Base-by-base conservation (phyloP, 2,113 vertebrate genomes). In the Crotalus helleri region DNA sequence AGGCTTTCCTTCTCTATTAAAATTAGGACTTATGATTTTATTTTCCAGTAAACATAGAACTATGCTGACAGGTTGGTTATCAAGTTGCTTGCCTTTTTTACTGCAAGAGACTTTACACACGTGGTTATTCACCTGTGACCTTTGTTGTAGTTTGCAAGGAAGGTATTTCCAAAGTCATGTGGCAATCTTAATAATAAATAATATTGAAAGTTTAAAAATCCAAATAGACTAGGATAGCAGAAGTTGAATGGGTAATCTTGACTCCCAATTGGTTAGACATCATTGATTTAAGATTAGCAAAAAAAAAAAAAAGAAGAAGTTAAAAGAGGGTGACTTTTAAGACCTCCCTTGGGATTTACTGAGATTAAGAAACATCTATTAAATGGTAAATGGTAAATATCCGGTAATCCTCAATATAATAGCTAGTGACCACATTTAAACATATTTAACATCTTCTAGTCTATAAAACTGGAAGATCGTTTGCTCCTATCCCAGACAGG, bases 11-110 rank as follows among this genome's bases (percentile, higher is more conserved):
- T 26, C 13, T 55, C n/a, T 59, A 55, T 90, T 44, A 81, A 85
- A 51, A 12, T 26, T 58, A 55, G 33, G 87, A 86, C 8, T 33
- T 92, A 13, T 11, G 7, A 85, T 92, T 51, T 46, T 55, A 54
- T 94, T 94, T 86, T 51, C 93, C 93, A 91, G 88, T 90, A 94
- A 90, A 5, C 29, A 90, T 69, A 85, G 4, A 91, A 92, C 85
- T 93, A 90, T 94, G 81, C 85, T 90, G 87, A 91, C 86, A 95
- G 92, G 90, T 94, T 94, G 92, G 24, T 89, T 94, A 69, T 49
- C 88, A 91, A 58, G 12, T 81, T 93, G 92, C 85, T 92, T 87
- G 91, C 2, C 0, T 13, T 55, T 94, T 89, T 89, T 92, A 33
- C 0, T 59, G 59, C 90, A 55, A 46, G 39, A 44, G 57, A 69